A percentile compares a stretch with the other conserved stretches of the same genome.
phyloP scores from a whole-genome alignment of 2,888 invertebrate species.

The Thecophora atra region DNA sequence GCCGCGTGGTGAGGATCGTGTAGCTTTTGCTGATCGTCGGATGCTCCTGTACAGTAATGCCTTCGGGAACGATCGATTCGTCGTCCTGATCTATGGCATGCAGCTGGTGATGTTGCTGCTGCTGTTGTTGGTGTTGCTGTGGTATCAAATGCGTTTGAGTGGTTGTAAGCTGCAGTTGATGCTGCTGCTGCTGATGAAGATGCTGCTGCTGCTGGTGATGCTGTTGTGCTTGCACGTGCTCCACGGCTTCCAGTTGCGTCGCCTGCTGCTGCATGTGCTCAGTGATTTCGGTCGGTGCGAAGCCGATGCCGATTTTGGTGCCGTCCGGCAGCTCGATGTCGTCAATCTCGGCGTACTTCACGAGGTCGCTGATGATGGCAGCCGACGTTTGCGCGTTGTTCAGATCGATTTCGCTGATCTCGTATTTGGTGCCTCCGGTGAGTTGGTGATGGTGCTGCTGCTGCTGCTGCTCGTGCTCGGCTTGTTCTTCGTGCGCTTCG shows the following conservation, averaged over 20 bases:
- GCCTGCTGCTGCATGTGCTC: conserved; percentile 60
- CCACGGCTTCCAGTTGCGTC: conserved; percentile 59
- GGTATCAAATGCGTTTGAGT: conserved; percentile 49
- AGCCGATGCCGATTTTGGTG: conserved; percentile 66
- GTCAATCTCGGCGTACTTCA: conserved; percentile 66
- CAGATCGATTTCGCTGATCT: conserved; percentile 65
- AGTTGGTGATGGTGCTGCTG: conserved; percentile 55
- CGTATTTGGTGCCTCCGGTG: conserved; percentile 64
- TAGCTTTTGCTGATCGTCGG: conserved; percentile 62
- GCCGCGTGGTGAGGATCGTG: conserved; percentile 64
- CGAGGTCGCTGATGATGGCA: conserved; percentile 64
- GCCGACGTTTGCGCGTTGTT: conserved; percentile 65
- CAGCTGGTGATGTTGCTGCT: conserved; percentile 51
- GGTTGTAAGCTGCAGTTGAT: conserved; percentile 27
- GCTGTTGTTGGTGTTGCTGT: conserved; percentile 50
- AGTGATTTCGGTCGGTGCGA: conserved; percentile 64
- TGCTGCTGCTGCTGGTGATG: conserved; percentile 48
- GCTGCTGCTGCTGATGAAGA: conserved; percentile 45
- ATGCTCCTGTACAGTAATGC: conserved; percentile 56
- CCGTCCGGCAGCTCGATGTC: conserved; percentile 67
- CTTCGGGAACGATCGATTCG: conserved; percentile 57
- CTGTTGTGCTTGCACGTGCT: conserved; percentile 44
- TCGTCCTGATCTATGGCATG: conserved; percentile 57
- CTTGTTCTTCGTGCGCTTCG: conserved; percentile 58
- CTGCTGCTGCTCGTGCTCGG: conserved; percentile 31